Percentiles rank a stretch among this genome's conserved stretches.
phyloP scores from a whole-genome alignment of 2,888 invertebrate genomes.

The Bugula neritina region DNA sequence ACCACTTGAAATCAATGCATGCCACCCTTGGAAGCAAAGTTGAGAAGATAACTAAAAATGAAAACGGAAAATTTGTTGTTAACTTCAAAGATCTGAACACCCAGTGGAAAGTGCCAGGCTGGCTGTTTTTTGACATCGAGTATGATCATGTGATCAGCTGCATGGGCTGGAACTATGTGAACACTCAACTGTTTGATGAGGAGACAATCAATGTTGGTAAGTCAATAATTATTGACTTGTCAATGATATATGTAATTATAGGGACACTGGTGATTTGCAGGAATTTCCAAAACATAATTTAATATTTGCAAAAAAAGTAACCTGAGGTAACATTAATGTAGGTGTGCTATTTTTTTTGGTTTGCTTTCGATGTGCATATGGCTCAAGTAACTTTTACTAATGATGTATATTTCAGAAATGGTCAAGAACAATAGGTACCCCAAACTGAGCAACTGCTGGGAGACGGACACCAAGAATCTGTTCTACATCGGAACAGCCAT shows the following conservation, averaged over 20 bases:
- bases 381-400: no score
- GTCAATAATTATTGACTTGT: no score
- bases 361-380: no score
- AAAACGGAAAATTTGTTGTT: constrained; percentile 14
- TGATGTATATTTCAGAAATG: constrained; percentile 3
- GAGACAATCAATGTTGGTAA: constrained; percentile 10
- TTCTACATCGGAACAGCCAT: constrained; percentile 28
- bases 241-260: no score
- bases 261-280: no score
- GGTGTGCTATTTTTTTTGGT: no score
- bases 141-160: constrained; percentile 28
- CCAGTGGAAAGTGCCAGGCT: constrained; percentile 24
- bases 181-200: constrained; percentile 22
- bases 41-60: constrained; percentile 12
- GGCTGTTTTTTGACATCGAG: constrained; percentile 21
- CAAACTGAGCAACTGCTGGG: constrained; percentile 26
- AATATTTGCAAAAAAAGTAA: no score
- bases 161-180: constrained; percentile 24
- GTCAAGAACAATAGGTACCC: constrained; percentile 19
- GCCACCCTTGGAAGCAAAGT: not conserved
- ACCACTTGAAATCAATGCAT: constrained; percentile 27
- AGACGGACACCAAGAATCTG: constrained; percentile 17
- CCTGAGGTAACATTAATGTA: no score
- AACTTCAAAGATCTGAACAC: constrained; percentile 4
- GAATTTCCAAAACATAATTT: no score